Base-by-base conservation (phyloP, 2,888 invertebrate genomes). In the Eugnorisma glareosa region DNA sequence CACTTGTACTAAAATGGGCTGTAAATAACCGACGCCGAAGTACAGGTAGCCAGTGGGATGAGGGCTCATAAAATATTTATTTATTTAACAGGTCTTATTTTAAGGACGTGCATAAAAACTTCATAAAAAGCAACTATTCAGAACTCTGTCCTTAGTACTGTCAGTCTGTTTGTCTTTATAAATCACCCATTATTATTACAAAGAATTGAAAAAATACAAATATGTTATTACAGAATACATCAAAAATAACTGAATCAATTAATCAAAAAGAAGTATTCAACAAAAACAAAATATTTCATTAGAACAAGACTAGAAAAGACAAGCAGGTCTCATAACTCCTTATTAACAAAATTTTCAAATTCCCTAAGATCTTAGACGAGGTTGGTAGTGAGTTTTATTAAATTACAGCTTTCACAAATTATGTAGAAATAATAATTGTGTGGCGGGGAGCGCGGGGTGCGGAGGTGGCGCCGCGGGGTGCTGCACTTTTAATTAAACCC, bases 401-500 rank as follows among this genome's bases (percentile, higher is more conserved):
- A 95, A 96, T 96, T 95, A 95, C 94, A 86, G 93, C 94, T 94
- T 95, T 95, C 95, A 95, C 95, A 95, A 96, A 96, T 96, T 95
- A 95, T 95, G 93, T 95, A 92, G 93, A 94, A 94, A 95, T 94
- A 95, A 95, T 95, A 94, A 93, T 93, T 93, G 90, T 92, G 92
- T 77, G 86, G 90, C 86, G 88, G 89, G 87, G 82, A 8, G 90
- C 90, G 92, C 92, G 92, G 93, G 92, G 94, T 43, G 82, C 79
- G 78, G 78, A 77, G 93, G 93, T 92, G 83, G 88, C 95, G 88
- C 96, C 73, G 91, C 92, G 93, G 96, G 96, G 94, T 92, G 94
- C 94, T 93, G 94, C 95, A 96, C 95, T 96, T 96, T 96, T 96
- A 96, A 96, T 96, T 96, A 96, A 96, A 96, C 94, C 94, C 95